Evolutionary conservation across 2,888 invertebrate genomes (phyloP).

Genomic region (Sphecodes monilicornis): DNA sequence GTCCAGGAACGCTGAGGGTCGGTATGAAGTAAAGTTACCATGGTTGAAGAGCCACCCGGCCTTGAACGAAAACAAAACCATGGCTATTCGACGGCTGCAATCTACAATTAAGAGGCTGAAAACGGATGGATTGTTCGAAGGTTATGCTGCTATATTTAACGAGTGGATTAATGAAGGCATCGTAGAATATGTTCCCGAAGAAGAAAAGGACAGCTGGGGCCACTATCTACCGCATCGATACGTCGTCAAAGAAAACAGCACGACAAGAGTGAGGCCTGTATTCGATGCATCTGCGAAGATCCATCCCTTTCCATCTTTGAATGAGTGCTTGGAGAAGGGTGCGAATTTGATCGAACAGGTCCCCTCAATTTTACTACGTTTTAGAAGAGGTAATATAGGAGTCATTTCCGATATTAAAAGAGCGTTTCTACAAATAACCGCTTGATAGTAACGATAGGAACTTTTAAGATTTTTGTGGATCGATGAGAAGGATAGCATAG

Average conservation of each 20-base stretch:
- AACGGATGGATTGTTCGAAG: neutral
- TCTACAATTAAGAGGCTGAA: neutral
- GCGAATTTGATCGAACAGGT: slow-evolving; percentile 26
- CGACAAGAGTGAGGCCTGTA: slow-evolving; percentile 11
- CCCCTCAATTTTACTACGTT: neutral
- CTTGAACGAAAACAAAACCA: neutral
- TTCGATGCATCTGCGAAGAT: slow-evolving; percentile 13
- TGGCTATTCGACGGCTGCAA: neutral
- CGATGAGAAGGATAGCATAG: slow-evolving; percentile 12
- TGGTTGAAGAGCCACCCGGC: neutral
- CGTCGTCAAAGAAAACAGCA: slow-evolving; percentile 4
- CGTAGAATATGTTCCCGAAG: slow-evolving; percentile 14
- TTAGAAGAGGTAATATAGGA: slow-evolving; percentile 11
- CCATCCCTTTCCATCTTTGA: neutral
- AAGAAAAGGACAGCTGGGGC: neutral
- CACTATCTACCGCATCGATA: slow-evolving; percentile 16
- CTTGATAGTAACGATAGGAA: slow-evolving; percentile 11
- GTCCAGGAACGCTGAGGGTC: neutral
- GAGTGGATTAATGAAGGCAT: slow-evolving; percentile 14
- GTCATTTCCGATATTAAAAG: slow-evolving; percentile 21
- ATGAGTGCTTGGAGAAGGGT: slow-evolving; percentile 30
- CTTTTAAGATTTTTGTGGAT: slow-evolving; percentile 70
- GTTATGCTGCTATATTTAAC: slow-evolving; percentile 9
- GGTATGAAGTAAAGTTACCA: slow-evolving; percentile 2
- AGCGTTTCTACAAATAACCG: slow-evolving; percentile 25